These are phyloP conservation scores for Galaxea fascicularis DNA, from an alignment of 92 coral and sea anemone genomes.

Conservation along the genomic window DNA sequence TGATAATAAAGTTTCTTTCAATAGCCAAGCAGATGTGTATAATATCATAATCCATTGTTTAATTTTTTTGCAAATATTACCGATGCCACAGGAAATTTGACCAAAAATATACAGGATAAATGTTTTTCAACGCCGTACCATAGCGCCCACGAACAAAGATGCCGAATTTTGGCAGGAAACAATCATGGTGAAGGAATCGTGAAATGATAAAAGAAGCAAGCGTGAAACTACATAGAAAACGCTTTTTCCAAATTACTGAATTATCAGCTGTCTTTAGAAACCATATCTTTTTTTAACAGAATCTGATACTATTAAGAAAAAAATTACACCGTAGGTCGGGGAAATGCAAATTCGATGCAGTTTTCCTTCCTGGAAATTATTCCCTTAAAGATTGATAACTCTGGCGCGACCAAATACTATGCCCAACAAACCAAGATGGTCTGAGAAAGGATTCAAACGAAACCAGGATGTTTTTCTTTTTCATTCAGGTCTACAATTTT, in stretches of 20 bases:
- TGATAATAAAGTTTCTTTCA: conserved; percentile 32
- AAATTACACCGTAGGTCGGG: background rate
- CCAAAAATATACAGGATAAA: background rate
- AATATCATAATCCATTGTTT: conserved; percentile 15
- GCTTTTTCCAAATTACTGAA: background rate
- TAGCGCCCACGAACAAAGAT: conserved; percentile 7
- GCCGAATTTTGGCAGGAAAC: background rate
- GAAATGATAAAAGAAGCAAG: background rate
- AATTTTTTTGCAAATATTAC: background rate
- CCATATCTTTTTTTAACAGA: background rate
- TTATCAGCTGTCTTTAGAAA: background rate
- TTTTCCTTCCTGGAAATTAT: conserved; percentile 40
- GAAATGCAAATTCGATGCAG: background rate
- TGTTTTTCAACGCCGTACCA: conserved; percentile 9
- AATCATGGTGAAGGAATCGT: background rate
- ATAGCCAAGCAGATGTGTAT: conserved; percentile 38
- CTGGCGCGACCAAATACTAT: conserved; percentile 7
- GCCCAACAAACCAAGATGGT: conserved; percentile 4
- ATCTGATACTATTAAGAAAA: background rate
- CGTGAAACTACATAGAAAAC: background rate
- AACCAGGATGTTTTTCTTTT: background rate
- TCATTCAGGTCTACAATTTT: conserved; percentile 8
- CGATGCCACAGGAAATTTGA: conserved; percentile 11
- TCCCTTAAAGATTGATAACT: background rate
- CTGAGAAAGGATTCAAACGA: background rate